A percentile compares a stretch with the other conserved stretches of the same genome.
phyloP scores from a whole-genome alignment of 2,797 vertebrate genomes.

The Sebastes minor region DNA sequence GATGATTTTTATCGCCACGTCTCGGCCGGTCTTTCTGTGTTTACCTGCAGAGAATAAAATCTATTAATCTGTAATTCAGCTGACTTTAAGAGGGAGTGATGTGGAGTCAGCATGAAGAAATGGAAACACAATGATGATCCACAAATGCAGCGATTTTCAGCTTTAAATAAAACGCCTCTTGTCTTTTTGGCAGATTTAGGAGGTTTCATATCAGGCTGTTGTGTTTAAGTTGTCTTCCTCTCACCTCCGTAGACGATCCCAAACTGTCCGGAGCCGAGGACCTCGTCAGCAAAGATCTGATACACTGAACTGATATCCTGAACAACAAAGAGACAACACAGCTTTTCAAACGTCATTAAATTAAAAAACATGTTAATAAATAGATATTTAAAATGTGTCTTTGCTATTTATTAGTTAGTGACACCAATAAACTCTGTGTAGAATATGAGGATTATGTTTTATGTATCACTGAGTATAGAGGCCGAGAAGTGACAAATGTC shows the following conservation, averaged over 20 bases:
- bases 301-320: conserved; percentile 82
- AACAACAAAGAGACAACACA: neutral
- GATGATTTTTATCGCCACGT: conserved; percentile 83
- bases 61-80: neutral
- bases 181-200: neutral
- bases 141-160: neutral
- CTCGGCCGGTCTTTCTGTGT: conserved; percentile 78
- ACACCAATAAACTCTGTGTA: too few relatives aligned
- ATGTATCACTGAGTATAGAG: neutral
- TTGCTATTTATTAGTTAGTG: neutral
- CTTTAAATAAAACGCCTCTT: neutral
- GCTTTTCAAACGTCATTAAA: neutral
- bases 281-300: conserved; percentile 83
- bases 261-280: conserved; percentile 85
- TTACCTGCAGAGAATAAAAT: conserved; percentile 57
- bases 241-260: conserved; percentile 83
- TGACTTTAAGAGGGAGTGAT: neutral
- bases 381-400: neutral
- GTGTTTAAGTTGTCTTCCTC: neutral
- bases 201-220: neutral
- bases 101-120: neutral
- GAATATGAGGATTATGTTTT: neutral
- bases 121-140: neutral
- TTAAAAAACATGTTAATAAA: neutral
- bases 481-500: neutral